Percentiles rank a stretch among this genome's conserved stretches.
Evolutionary conservation across 2,113 vertebrate species (phyloP).

Genomic region (Eublepharis macularius): DNA sequence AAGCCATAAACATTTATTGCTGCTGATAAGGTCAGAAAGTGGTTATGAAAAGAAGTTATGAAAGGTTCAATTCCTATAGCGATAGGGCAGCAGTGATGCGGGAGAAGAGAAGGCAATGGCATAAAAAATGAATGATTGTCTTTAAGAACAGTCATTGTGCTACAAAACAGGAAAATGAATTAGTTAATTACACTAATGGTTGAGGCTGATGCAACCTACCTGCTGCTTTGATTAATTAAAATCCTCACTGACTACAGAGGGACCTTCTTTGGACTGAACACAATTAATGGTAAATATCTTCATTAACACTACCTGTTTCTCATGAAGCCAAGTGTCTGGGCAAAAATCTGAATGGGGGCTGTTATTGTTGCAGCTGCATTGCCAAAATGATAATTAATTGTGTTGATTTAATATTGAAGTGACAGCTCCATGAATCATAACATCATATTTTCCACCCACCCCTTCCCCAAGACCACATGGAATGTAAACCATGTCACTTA

Average conservation of each 20-base stretch:
- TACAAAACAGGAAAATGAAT: conserved; percentile 72
- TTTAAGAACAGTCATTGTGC: conserved; percentile 32
- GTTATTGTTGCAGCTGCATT: conserved; percentile 7
- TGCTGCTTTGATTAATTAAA: conserved; percentile 77
- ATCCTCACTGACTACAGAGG: conserved; percentile 58
- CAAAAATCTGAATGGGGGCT: conserved; percentile 9
- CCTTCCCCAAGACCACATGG: background rate
- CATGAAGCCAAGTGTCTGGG: conserved; percentile 25
- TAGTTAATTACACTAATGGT: conserved; percentile 73
- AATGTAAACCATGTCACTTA: background rate
- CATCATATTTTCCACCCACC: conserved; percentile 2
- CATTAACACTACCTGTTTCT: conserved; percentile 47
- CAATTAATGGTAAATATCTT: conserved; percentile 65
- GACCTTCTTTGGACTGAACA: conserved; percentile 61
- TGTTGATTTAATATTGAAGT: background rate
- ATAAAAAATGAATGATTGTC: conserved; percentile 54
- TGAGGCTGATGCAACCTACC: conserved; percentile 69
- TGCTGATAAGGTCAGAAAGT: conserved; percentile 21
- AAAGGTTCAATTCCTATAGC: conserved; percentile 45
- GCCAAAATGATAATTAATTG: background rate
- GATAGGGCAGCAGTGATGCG: background rate
- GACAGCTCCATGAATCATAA: background rate
- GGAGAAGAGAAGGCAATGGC: conserved; percentile 9
- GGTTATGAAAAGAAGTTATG: conserved; percentile 43
- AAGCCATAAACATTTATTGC: conserved; percentile 8